Evolutionary conservation across 2,113 vertebrate genomes (phyloP).

Genomic region (Apteryx owenii): DNA sequence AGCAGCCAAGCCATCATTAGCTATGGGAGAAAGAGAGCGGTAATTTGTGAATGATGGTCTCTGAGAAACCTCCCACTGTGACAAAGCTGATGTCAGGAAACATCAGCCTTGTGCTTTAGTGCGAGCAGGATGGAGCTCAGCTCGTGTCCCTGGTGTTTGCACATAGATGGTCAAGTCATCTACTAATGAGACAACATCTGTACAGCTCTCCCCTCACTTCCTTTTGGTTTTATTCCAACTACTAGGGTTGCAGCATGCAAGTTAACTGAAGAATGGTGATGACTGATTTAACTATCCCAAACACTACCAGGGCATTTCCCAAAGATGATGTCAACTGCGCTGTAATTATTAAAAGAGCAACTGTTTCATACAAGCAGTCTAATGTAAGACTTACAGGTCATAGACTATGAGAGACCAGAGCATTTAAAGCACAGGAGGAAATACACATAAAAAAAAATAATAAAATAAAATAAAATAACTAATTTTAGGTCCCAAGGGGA

Average conservation of each 20-base stretch:
- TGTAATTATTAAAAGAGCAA: neutral
- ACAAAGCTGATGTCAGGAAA: neutral
- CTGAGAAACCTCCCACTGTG: neutral
- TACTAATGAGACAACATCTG: neutral
- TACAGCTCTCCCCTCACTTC: neutral
- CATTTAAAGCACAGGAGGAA: neutral
- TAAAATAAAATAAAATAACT: neutral
- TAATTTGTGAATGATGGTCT: neutral
- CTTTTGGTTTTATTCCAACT: neutral
- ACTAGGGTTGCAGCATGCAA: neutral
- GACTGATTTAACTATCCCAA: slow-evolving; percentile 26
- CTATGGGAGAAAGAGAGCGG: neutral
- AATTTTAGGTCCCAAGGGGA: neutral
- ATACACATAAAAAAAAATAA: neutral
- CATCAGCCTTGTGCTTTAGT: neutral
- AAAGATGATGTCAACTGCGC: neutral
- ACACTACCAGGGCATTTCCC: slow-evolving; percentile 8
- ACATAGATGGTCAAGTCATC: neutral
- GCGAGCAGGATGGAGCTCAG: neutral
- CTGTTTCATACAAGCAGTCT: neutral
- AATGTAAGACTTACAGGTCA: neutral
- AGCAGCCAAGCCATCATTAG: neutral
- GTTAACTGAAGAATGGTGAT: neutral
- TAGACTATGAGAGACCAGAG: neutral
- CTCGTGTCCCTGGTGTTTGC: neutral